Percentiles rank a stretch among this genome's conserved stretches.
Conservation (phyloP, 2,113 vertebrate genomes). For the Labrus mixtus region DNA sequence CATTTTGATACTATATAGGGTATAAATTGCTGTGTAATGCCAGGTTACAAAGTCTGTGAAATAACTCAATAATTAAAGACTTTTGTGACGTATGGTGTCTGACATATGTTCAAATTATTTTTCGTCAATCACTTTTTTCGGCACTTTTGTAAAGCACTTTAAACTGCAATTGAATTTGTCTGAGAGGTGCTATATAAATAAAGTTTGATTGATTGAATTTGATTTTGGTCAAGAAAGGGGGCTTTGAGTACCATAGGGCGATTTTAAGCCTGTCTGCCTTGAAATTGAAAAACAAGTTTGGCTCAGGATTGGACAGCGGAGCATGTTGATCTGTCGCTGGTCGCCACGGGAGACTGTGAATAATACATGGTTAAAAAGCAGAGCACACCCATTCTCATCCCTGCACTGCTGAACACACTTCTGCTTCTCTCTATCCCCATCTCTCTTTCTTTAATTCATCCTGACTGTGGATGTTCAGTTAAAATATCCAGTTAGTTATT, state of each 20-base stretch:
- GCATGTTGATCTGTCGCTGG: constrained; percentile 52
- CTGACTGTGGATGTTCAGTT: background rate
- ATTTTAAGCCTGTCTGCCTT: constrained; percentile 51
- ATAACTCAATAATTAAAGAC: too few relatives aligned
- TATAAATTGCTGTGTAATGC: background rate
- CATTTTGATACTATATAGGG: background rate
- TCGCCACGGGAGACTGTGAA: constrained; percentile 62
- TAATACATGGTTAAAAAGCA: constrained; percentile 65
- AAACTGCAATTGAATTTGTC: too few relatives aligned
- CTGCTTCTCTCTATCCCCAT: constrained; percentile 21
- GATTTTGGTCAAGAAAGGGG: constrained; percentile 11
- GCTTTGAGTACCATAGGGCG: constrained; percentile 33
- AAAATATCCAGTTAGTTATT: background rate
- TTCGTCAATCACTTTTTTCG: too few relatives aligned
- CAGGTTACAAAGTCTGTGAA: too few relatives aligned
- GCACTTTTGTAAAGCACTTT: too few relatives aligned
- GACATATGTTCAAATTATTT: too few relatives aligned
- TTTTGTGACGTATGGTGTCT: too few relatives aligned
- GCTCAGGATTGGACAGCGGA: constrained; percentile 46
- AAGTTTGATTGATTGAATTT: too few relatives aligned
- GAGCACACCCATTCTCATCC: constrained; percentile 46
- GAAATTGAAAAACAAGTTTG: constrained; percentile 60
- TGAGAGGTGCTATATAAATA: too few relatives aligned
- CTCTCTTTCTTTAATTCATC: background rate
- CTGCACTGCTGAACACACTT: constrained; percentile 14